phyloP scores from a whole-genome alignment of 2,888 invertebrate species.

The Spilosoma lubricipeda region DNA sequence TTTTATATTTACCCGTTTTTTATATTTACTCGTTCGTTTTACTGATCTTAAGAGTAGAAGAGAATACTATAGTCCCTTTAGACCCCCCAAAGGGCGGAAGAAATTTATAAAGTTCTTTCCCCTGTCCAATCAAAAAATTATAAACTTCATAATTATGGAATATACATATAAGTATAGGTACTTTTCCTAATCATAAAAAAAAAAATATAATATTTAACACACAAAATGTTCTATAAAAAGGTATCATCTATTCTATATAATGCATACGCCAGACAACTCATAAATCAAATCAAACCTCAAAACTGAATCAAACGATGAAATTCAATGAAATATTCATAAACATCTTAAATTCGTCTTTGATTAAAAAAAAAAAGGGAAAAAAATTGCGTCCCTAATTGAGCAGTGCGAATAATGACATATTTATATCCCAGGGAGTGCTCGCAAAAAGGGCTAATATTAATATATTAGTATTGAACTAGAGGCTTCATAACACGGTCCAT shows the following conservation, averaged over 20 bases:
- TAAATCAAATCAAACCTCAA: constrained; percentile 16
- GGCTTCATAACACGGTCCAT: constrained; percentile 63
- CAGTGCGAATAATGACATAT: constrained; percentile 82
- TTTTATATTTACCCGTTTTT: not conserved
- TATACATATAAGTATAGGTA: not conserved
- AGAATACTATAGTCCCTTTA: not conserved
- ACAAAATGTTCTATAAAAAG: not conserved
- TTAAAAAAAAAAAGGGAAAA: constrained; percentile 36
- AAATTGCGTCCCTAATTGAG: constrained; percentile 68
- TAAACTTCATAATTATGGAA: not conserved
- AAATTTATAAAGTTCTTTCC: not conserved
- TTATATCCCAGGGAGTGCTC: constrained; percentile 61
- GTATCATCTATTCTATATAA: not conserved
- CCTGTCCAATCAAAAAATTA: not conserved
- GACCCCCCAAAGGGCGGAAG: not conserved
- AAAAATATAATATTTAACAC: not conserved
- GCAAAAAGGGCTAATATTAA: constrained; percentile 71
- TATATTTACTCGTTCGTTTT: not conserved
- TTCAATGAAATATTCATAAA: constrained; percentile 50
- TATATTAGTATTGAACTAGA: constrained; percentile 77
- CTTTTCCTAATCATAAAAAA: not conserved
- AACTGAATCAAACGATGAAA: constrained; percentile 30
- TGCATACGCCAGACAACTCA: not conserved
- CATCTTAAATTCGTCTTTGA: constrained; percentile 48
- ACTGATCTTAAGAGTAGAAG: not conserved